Conservation (phyloP, 2,113 vertebrate species). For the Otocyon megalotis region DNA sequence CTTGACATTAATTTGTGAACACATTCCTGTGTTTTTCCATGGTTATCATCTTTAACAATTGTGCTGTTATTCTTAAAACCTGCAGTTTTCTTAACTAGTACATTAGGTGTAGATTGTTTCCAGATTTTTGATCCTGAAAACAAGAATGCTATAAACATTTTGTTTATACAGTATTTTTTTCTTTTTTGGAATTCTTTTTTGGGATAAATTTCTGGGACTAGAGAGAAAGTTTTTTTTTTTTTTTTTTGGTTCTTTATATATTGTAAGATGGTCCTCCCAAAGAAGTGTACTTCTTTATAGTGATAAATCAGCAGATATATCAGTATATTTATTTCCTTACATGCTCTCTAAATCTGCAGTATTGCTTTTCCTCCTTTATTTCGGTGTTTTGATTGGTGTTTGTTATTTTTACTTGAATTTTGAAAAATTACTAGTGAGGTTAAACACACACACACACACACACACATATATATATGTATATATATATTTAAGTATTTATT, state of each 20-base stretch:
- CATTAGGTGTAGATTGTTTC: background rate
- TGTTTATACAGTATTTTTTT: background rate
- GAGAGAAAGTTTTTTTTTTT: background rate
- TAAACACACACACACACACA: too few species aligned
- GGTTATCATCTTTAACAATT: conserved; percentile 14
- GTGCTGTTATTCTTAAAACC: conserved; percentile 31
- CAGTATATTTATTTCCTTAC: background rate
- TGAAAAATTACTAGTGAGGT: background rate
- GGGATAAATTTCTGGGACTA: conserved; percentile 5
- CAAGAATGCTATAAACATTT: background rate
- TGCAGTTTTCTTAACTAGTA: background rate
- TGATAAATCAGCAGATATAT: background rate
- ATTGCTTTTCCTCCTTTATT: conserved; percentile 39
- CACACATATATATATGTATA: too few species aligned
- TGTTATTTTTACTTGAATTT: conserved; percentile 42
- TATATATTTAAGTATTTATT: too few species aligned
- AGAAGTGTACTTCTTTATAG: background rate
- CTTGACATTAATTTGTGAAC: conserved; percentile 6
- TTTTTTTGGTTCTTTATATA: background rate
- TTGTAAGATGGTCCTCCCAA: background rate
- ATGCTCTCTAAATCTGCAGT: background rate
- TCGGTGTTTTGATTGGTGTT: conserved; percentile 11
- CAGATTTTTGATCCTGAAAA: conserved; percentile 40
- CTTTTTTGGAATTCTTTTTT: background rate
- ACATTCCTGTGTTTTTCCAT: background rate